Base-by-base conservation (phyloP, 2,797 vertebrate species). In the Linurgus olivaceus region DNA sequence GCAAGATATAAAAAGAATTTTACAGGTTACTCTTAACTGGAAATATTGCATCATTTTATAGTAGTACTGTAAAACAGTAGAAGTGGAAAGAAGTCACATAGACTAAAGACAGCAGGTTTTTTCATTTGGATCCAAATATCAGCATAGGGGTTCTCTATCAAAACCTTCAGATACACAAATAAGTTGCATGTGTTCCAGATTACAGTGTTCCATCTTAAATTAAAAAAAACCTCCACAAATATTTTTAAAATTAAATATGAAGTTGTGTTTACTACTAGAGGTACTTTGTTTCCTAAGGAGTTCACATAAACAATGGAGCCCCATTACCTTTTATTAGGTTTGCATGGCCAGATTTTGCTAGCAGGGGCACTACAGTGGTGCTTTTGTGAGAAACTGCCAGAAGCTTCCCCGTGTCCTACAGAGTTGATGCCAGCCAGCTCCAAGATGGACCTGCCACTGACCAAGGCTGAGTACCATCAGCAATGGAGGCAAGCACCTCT, bases 401-500 rank as follows among this genome's bases (percentile, higher is more conserved):
- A 44, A 65, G 19, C 19, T 75, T 29, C 16, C 3, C 18, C 8
- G 3, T 37, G 11, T 62, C n/a, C 15, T 1, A 21, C 28, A 44
- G 42, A 50, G 13, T 23, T 1, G 2, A 5, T 44, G 8, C 16
- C 55, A 68, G 26, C 26, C 4, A 2, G 23, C 31, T 75, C 10
- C 19, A 17, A n/a, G 59, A 24, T 1, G 3, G 40, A 47, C 55
- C 10, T 8, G 8, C 21, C 1, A 2, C 5, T 67, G n/a, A 7
- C 4, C 54, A 31, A 38, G 42, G 44, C 54, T 31, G 33, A n/a
- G 17, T 28, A 31, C 8, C 55, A n/a, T 19, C 71, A 48, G 44
- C 26, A 47, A 3, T 31, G 33, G 28, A 31, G 17, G 21, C 12
- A 31, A 31, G 42, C 54, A 25, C 20, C 26, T 59, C 57, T 50